These are phyloP conservation scores for Gadopsis bispinosus DNA, from an alignment of 2,797 vertebrate species.

Conservation along the genomic window DNA sequence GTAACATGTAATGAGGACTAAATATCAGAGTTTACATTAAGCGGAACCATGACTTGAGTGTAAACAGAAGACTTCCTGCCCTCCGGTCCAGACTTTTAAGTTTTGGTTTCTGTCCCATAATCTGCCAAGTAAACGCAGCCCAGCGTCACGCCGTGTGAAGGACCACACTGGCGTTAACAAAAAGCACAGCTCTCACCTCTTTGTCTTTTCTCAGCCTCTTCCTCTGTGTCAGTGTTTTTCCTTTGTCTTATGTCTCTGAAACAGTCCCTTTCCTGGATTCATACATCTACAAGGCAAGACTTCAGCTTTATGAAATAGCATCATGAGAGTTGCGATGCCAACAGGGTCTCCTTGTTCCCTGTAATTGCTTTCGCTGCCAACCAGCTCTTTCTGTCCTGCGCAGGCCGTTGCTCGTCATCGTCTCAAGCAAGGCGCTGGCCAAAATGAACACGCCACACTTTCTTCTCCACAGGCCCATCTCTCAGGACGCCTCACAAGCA, in stretches of 20 bases:
- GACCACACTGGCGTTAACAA: constrained; percentile 23
- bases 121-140: constrained; percentile 34
- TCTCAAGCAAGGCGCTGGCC: constrained; percentile 51
- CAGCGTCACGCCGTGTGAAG: constrained; percentile 12
- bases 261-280: constrained; percentile 21
- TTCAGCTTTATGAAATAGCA: constrained; percentile 37
- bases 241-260: constrained; percentile 8
- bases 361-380: constrained; percentile 56
- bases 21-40: constrained; percentile 40
- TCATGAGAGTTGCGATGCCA: constrained; percentile 44
- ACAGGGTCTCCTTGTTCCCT: constrained; percentile 42
- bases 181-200: constrained; percentile 26
- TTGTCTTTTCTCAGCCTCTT: constrained; percentile 32
- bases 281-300: constrained; percentile 19
- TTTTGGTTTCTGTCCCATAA: constrained; percentile 58
- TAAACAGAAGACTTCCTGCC: constrained; percentile 65
- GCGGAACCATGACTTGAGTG: constrained; percentile 35
- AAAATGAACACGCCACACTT: constrained; percentile 70
- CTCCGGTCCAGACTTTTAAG: constrained; percentile 28
- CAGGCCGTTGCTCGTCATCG: constrained; percentile 34
- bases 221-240: constrained; percentile 2
- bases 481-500: constrained; percentile 62
- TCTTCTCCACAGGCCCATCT: constrained; percentile 68
- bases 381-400: constrained; percentile 29
- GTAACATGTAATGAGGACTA: constrained; percentile 31